A percentile compares a stretch with the other conserved stretches of the same genome.
Conservation (phyloP, 2,888 invertebrate species). For the Hyles lineata region DNA sequence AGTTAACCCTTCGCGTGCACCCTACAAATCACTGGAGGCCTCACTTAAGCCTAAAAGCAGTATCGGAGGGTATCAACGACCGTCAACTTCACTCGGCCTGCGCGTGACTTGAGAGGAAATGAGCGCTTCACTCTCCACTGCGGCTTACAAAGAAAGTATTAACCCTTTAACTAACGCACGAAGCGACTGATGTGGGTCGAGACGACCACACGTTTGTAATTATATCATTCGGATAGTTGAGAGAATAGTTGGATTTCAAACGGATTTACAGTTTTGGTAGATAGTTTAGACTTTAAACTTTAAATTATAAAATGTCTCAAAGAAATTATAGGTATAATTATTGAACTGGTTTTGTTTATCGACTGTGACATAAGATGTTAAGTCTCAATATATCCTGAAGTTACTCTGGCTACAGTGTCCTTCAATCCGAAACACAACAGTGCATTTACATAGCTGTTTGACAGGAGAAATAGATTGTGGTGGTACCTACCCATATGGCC, state of each 20-base stretch:
- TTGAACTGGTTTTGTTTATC: too few relatives aligned
- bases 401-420: too few relatives aligned
- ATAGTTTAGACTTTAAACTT: too few relatives aligned
- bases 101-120: slow-evolving; percentile 29
- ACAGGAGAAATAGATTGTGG: too few relatives aligned
- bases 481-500: too few relatives aligned
- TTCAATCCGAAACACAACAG: too few relatives aligned
- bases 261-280: neutral
- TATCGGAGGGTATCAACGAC: slow-evolving; percentile 27
- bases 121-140: slow-evolving; percentile 8
- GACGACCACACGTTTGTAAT: neutral
- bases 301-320: too few relatives aligned
- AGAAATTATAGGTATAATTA: too few relatives aligned
- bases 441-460: too few relatives aligned
- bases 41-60: slow-evolving; percentile 29
- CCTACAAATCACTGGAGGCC: slow-evolving; percentile 21
- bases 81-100: slow-evolving; percentile 22
- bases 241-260: too few relatives aligned
- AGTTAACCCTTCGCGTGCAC: neutral
- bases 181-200: slow-evolving; percentile 5
- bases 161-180: slow-evolving; percentile 22
- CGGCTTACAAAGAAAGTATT: slow-evolving; percentile 20
- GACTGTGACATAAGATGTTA: too few relatives aligned
- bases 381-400: too few relatives aligned
- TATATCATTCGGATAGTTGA: neutral